Base-by-base conservation (phyloP, 2,888 invertebrate genomes). In the Patella pellucida region DNA sequence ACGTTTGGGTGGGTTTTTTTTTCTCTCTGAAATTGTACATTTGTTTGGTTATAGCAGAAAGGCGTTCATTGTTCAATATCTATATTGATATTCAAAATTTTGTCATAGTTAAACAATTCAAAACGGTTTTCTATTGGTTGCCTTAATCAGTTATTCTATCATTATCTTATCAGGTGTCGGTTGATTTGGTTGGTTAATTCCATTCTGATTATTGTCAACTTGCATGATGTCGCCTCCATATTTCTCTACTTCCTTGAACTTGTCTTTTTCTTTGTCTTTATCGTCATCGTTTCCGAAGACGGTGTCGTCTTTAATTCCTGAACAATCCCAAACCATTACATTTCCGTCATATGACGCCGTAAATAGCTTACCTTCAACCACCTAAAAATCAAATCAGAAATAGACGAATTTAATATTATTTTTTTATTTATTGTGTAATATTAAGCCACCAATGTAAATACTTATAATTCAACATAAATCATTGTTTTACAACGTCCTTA, bases 301-400 rank as follows among this genome's bases (percentile, higher is more conserved):
- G 1, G 82, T 85, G 73, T 84, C 84, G 75, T 74, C 70, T 16
- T 82, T 85, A 51, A 91, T 85, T 3, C 89, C 91, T 0, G 85
- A 83, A 19, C 89, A 86, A 79, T 91, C 90, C 92, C 92, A 92
- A 2, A 91, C 88, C 71, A 90, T 85, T 16, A 92, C 79, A 19
- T 87, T 88, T 1, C 90, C 90, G 79, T 92, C 92, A 78, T 90
- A 91, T 1, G 91, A 91, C 0, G 90, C 91, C 2, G 91, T 92
- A 84, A 91, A 92, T 54, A 92, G 83, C 68, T 87, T 88, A 0
- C 89, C 89, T 2, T 89, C 89, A 11, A 90, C 90, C 16, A 91
- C 86, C 91, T 92, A 77, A 52, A 71, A 41, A 11, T 67, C 7
- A 50, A 72, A 23, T 72, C 71, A 50, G 7, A 52, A 51, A n/a